Percentiles rank a stretch among this genome's conserved stretches.
phyloP scores from a whole-genome alignment of 2,113 vertebrate species.

The Azemiops feae region DNA sequence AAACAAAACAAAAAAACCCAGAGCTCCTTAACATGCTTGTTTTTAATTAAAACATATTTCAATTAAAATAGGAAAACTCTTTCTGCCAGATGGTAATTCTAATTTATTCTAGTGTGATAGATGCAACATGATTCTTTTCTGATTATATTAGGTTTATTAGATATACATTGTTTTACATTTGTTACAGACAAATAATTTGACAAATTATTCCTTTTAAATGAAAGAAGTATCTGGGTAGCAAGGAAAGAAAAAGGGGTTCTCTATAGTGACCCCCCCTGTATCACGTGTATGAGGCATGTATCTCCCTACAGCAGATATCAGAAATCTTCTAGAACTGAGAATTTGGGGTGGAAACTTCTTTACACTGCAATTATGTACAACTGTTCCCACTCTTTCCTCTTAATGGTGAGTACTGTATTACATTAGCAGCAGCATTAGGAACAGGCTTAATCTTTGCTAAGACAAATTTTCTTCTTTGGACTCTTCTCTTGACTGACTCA shows the following conservation, averaged over 20 bases:
- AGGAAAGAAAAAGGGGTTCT: not conserved
- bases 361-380: not conserved
- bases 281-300: not conserved
- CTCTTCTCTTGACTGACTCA: not conserved
- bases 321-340: not conserved
- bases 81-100: slow-evolving; percentile 70
- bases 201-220: not conserved
- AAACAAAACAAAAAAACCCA: slow-evolving; percentile 64
- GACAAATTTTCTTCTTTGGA: not conserved
- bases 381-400: not conserved
- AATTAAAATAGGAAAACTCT: slow-evolving; percentile 63
- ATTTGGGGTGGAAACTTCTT: not conserved
- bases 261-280: not conserved
- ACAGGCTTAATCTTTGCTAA: not conserved
- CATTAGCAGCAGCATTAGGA: not conserved
- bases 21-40: slow-evolving; percentile 57
- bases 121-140: slow-evolving; percentile 46
- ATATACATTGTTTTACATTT: slow-evolving; percentile 38
- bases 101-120: slow-evolving; percentile 65
- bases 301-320: not conserved
- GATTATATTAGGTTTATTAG: slow-evolving; percentile 40
- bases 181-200: slow-evolving; percentile 36
- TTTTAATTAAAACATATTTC: slow-evolving; percentile 69
- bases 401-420: not conserved
- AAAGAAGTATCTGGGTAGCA: not conserved